Evolutionary conservation across 2,797 vertebrate genomes (phyloP).

Genomic region (Gobionotothen gibberifrons): DNA sequence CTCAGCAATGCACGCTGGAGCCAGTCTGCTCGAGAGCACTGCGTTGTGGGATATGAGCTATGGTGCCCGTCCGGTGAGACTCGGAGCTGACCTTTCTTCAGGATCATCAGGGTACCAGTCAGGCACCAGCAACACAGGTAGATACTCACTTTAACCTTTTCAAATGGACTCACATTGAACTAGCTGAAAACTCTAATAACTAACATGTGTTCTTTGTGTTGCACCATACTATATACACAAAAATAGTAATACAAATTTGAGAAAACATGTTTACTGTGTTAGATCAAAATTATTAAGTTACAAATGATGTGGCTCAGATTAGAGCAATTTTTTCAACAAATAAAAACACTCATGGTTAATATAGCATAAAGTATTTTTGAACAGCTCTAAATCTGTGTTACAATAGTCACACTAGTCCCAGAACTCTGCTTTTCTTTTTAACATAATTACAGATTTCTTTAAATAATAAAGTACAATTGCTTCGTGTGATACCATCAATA

Average conservation of each 20-base stretch:
- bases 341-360: not conserved
- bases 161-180: no score
- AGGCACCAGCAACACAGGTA: conserved; percentile 86
- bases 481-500: not conserved
- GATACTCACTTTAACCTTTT: no score
- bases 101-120: conserved; percentile 84
- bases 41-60: conserved; percentile 76
- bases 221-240: no score
- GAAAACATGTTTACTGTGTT: not conserved
- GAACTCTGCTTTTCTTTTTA: not conserved
- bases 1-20: conserved; percentile 49
- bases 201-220: not conserved
- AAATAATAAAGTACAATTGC: not conserved
- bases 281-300: not conserved
- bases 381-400: not conserved
- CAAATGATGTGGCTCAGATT: not conserved
- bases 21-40: conserved; percentile 70
- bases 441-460: not conserved
- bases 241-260: not conserved
- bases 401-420: no score
- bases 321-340: not conserved
- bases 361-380: not conserved
- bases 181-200: not conserved
- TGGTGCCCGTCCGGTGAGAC: conserved; percentile 60
- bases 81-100: conserved; percentile 76